Evolutionary conservation across 2,113 vertebrate genomes (phyloP).

Genomic region (Anser brachyrhynchus): DNA sequence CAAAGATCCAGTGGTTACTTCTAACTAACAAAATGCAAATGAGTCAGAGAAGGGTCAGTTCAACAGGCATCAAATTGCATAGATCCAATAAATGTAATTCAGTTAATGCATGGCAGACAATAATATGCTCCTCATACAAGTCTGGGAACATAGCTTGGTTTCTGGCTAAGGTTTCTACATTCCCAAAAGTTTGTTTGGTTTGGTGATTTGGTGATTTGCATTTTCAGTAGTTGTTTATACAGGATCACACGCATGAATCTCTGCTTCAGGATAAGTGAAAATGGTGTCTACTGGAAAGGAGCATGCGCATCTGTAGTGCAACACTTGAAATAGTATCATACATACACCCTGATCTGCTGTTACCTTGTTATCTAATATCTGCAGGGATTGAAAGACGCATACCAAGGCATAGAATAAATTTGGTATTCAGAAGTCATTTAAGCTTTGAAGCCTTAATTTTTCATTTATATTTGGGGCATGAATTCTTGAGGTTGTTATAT

Average conservation of each 20-base stretch:
- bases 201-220: neutral
- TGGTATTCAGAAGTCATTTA: neutral
- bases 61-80: neutral
- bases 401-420: neutral
- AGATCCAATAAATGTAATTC: neutral
- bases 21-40: neutral
- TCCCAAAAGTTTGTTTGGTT: neutral
- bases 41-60: neutral
- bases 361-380: neutral
- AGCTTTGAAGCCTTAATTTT: neutral
- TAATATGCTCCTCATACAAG: fast-evolving
- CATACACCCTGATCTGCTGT: neutral
- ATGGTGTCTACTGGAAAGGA: neutral
- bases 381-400: neutral
- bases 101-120: neutral
- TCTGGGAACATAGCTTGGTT: neutral
- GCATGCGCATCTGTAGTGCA: fast-evolving
- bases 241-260: neutral
- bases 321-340: no score
- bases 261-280: neutral
- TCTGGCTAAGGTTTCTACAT: neutral
- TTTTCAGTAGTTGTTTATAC: neutral
- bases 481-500: neutral
- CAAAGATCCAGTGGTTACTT: neutral
- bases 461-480: neutral